Evolutionary conservation across 2,797 vertebrate genomes (phyloP).

Genomic region (Hemibagrus guttatus): DNA sequence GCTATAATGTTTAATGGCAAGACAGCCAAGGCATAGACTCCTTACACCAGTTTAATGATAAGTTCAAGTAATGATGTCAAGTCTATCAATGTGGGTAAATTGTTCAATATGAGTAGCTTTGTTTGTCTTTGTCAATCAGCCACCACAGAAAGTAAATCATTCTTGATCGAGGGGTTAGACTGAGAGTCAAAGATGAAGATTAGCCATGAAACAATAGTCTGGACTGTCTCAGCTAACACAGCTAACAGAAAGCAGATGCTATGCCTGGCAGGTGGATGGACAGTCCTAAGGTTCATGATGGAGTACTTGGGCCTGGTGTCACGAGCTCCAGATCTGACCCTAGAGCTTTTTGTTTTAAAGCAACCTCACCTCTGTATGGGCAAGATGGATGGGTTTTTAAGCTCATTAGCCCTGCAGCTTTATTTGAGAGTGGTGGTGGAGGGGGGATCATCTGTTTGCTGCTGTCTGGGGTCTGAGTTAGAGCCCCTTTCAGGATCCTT

Average conservation of each 20-base stretch:
- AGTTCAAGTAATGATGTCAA: background rate
- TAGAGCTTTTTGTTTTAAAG: conserved; percentile 64
- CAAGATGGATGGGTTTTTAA: conserved; percentile 58
- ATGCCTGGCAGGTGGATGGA: conserved; percentile 67
- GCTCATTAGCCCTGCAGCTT: conserved; percentile 58
- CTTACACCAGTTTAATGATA: background rate
- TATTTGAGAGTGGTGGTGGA: conserved; percentile 51
- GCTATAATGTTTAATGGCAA: background rate
- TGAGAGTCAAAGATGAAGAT: conserved; percentile 56
- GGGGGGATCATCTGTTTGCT: conserved; percentile 49
- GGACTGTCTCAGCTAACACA: conserved; percentile 65
- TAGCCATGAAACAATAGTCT: conserved; percentile 59
- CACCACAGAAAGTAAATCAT: background rate
- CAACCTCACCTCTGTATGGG: conserved; percentile 50
- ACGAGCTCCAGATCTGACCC: conserved; percentile 47
- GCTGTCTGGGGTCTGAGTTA: conserved; percentile 49
- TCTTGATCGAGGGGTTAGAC: background rate
- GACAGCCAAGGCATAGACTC: background rate
- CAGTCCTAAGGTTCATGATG: conserved; percentile 62
- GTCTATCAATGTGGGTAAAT: background rate
- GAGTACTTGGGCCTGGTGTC: conserved; percentile 53
- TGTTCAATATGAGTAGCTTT: background rate
- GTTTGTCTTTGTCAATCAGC: background rate
- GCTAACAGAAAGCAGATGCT: conserved; percentile 66
- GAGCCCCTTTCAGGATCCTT: conserved; percentile 36